These are phyloP conservation scores for Todiramphus chloris DNA, from an alignment of 2,113 vertebrate genomes.

Conservation along the genomic window DNA sequence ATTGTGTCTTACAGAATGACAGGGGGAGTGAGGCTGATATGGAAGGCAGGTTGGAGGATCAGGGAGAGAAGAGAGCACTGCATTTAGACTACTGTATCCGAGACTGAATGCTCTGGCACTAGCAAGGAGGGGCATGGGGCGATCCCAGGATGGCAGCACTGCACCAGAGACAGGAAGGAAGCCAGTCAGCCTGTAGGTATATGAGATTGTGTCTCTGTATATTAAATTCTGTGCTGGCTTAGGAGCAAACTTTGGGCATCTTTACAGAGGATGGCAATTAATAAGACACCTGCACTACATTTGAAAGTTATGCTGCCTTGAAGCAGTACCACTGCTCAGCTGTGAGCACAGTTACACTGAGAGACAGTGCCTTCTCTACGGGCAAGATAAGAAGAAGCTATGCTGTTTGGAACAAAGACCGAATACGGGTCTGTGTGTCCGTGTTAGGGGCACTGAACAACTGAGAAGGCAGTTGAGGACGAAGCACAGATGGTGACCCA, in stretches of 20 bases:
- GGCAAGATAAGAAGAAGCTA: not conserved
- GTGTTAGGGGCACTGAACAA: not conserved
- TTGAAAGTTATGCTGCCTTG: not conserved
- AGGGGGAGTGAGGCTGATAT: not conserved
- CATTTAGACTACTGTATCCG: fast-evolving
- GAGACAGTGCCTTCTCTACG: not conserved
- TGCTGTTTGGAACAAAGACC: not conserved
- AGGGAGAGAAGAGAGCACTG: not conserved
- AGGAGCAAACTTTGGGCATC: not conserved
- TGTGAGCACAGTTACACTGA: not conserved
- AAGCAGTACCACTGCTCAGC: not conserved
- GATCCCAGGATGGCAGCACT: too few relatives aligned
- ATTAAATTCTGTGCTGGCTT: not conserved
- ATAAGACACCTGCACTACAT: not conserved
- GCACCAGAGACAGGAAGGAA: not conserved
- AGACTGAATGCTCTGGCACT: not conserved
- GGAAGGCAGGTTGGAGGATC: not conserved
- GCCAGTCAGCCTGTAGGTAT: not conserved
- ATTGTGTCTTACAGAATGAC: not conserved
- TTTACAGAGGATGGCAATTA: not conserved
- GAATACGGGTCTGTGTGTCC: fast-evolving
- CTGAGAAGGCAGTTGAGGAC: not conserved
- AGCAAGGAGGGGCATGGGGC: not conserved
- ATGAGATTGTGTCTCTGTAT: not conserved
- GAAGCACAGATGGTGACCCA: not conserved